Percentiles rank a stretch among this genome's conserved stretches.
Evolutionary conservation across 2,113 vertebrate genomes (phyloP).

Genomic region (Falcunculus frontatus): DNA sequence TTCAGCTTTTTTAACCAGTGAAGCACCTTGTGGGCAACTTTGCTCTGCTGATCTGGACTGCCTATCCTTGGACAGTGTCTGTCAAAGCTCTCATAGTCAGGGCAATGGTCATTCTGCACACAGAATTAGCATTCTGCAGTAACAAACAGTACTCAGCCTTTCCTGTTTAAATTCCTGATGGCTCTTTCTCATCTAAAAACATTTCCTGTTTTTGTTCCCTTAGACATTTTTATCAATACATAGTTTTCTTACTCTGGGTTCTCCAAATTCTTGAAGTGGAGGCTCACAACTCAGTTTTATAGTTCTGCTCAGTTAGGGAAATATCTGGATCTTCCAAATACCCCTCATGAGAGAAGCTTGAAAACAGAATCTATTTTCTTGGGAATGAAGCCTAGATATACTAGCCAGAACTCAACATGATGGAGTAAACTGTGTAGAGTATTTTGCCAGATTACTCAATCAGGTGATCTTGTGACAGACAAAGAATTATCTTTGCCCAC

Average conservation of each 20-base stretch:
- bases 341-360: neutral
- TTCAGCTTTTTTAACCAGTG: neutral
- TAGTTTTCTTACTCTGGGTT: constrained; percentile 27
- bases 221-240: neutral
- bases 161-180: constrained; percentile 58
- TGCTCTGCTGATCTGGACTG: neutral
- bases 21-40: neutral
- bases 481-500: neutral
- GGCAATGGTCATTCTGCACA: neutral
- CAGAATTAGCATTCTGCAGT: neutral
- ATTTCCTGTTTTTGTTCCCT: constrained; percentile 53
- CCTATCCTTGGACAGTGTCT: neutral
- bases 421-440: neutral
- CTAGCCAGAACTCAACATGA: neutral
- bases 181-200: constrained; percentile 16
- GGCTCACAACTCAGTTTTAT: neutral
- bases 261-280: constrained; percentile 3
- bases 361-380: neutral
- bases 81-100: neutral
- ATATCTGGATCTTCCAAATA: neutral
- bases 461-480: neutral
- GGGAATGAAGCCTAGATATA: neutral
- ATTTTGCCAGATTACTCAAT: neutral
- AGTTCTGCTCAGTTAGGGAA: neutral
- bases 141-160: constrained; percentile 11